Evolutionary conservation across 2,888 invertebrate species (phyloP), one percentile per base, ranked within the genome.

Genomic region (Trissonchulus latispiculum): DNA sequence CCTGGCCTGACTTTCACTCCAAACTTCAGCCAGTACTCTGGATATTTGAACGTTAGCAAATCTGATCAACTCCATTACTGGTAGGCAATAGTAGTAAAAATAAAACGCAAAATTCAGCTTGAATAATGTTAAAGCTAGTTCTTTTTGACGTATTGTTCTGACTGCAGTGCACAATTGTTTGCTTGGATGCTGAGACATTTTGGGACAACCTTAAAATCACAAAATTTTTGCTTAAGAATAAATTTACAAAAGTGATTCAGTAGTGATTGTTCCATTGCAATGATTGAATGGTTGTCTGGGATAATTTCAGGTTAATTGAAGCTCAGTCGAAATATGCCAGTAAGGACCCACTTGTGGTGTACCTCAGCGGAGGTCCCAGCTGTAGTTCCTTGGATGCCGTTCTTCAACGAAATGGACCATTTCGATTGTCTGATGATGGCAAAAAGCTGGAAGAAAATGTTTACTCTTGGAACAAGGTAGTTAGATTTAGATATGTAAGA

Each of bases 291-390:
- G n/a, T n/a, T n/a, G n/a, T n/a, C n/a, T n/a, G n/a, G n/a, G n/a
- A 64, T 64, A 3, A 28, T 62, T 18, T 1, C 74, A 83, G 83
- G 83, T 83, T 83, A 77, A 74, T 81, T 64, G 80, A 83, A 74
- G 81, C 82, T 33, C 77, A 77, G 31, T 77, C 77, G n/a, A 77
- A 80, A 35, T 81, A 82, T 0, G 59, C 69, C 28, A 75, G n/a
- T n/a, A n/a, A 70, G 29, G 83, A 81, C 64, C 82, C 83, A n/a
- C 68, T 83, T 0, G 81, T 83, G 1, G 75, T 83, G 61, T 83
- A 82, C 82, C 72, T 83, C 77, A 83, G 82, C 77, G 83, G 83
- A 3, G 83, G 83, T 29, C 83, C 83, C 36, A 82, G 83, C 1
- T 83, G 83, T 28, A 64, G 64, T 8, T 28, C 64, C 3, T 8